Base-by-base conservation (phyloP, 2,888 invertebrate species). In the Amblyjoppa fuscipennis region DNA sequence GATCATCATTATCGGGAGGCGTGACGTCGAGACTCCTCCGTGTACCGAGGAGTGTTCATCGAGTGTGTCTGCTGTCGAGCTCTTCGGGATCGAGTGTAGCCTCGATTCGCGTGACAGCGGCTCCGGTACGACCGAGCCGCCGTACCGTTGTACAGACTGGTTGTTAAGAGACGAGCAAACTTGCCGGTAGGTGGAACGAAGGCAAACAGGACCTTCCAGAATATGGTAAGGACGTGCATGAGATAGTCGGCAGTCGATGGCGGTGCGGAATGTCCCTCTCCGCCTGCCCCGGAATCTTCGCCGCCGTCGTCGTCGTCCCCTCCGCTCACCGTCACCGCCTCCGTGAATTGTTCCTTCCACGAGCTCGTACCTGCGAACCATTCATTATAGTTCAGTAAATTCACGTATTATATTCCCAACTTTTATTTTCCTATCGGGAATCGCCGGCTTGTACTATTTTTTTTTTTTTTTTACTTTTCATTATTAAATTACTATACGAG, bases 331-430 rank as follows among this genome's bases (percentile, higher is more conserved):
- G 98, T 98, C 88, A 99, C 95, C 56, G 99, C 99, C 94, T 99
- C 99, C 91, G 97, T 95, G 94, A 99, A 99, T 95, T 99, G 99
- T 93, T 99, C 99, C 94, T 97, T 98, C 99, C 99, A 99, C 0
- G 99, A 98, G n/a, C 98, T 98, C 25, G 99, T 99, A 85, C 99
- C 94, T 94, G 90, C 95, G 53, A 71, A 25, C 16, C 5, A 61
- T 34, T 3, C 25, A n/a, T 74, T 68, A 45, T 45, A 49, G 9
- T 25, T 34, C 16, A 77, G 25, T 45, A 49, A 38, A 16, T 68
- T 53, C 11, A 0, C 41, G 34, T 9, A 28, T 51, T 13, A 69
- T 51, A 69, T 51, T 28, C 28, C n/a, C 7, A 56, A 7, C 53
- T 56, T 25, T 3, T 3, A 49, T 49, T 49, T 49, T 56, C 20